Evolutionary conservation across 2,797 vertebrate genomes (phyloP), one percentile per base, ranked within the genome.

Genomic region (Micrastur ruficollis): DNA sequence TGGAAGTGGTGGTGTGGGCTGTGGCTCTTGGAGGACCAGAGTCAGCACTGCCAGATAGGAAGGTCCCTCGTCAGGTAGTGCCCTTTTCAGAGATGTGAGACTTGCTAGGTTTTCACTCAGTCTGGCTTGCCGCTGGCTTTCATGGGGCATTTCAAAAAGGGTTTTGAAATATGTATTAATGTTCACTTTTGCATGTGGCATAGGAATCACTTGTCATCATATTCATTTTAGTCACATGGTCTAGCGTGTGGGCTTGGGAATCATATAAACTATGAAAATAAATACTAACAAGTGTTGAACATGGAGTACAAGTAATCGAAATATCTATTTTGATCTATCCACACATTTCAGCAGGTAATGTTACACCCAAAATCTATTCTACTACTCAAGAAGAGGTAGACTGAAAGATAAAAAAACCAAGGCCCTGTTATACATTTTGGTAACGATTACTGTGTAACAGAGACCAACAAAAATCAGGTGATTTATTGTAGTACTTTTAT

Each of bases 1-100:
- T 84, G 65, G 50, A 50, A 49, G 46, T 0, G 0, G 9, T 53
- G 78, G 8, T 13, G 13, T 16, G 8, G 23, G 42, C 63, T 89
- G 26, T 40, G 68, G 20, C 22, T 80, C 42, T 49, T 21, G 42
- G 38, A 58, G n/a, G 40, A 42, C 55, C 9, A 1, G 3, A 31
- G n/a, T n/a, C 59, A 49, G 25, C 2, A 4, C 2, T 4, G 12
- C 27, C 25, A 8, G 31, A 26, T 47, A n/a, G n/a, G 75, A 90
- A 21, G 46, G 34, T 23, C 21, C n/a, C 36, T 56, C 10, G 3
- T 34, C 5, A 1, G 32, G 13, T 58, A 38, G 3, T 10, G 38
- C 9, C 6, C 6, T 67, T 85, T 47, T 12, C 44, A 74, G 38
- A 62, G 12, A 5, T 42, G 31, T 29, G 26, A 53, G 31, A 22